Conservation (phyloP, 2,888 invertebrate species). For the Zygogramma bicolorata region DNA sequence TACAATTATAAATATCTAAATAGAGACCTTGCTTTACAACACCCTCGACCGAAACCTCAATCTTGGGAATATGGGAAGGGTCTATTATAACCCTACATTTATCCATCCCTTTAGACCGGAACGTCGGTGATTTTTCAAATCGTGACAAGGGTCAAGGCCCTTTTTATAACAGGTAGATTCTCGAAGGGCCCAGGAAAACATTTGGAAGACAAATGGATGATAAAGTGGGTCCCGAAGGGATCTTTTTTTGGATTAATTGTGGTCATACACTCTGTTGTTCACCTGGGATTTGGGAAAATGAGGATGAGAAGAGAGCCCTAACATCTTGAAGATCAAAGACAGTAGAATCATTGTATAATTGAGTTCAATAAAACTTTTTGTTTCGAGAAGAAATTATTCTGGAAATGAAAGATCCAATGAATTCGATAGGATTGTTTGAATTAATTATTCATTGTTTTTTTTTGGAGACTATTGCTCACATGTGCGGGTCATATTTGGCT, state of each 20-base stretch:
- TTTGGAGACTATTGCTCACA: no score
- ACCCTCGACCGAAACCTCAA: not conserved
- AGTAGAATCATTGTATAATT: no score
- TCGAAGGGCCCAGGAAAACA: conserved; percentile 15
- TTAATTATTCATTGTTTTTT: no score
- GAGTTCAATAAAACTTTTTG: no score
- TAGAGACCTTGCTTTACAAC: not conserved
- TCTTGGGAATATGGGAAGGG: not conserved
- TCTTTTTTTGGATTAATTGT: not conserved
- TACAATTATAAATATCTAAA: not conserved
- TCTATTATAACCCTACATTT: conserved; percentile 17
- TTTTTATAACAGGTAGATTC: conserved; percentile 37
- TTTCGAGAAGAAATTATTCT: no score
- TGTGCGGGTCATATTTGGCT: no score
- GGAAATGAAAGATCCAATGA: no score
- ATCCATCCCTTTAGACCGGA: conserved; percentile 26
- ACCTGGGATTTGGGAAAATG: no score
- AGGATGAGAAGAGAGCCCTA: no score
- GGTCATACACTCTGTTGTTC: no score
- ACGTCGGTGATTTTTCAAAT: conserved; percentile 36
- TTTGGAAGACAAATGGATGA: conserved; percentile 5
- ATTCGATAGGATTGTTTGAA: no score
- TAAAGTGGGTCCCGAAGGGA: not conserved
- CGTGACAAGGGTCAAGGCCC: conserved; percentile 44
- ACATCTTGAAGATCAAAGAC: no score